Evolutionary conservation across 2,113 vertebrate species (phyloP), one percentile per base, ranked within the genome.

Genomic region (Dromaius novaehollandiae): DNA sequence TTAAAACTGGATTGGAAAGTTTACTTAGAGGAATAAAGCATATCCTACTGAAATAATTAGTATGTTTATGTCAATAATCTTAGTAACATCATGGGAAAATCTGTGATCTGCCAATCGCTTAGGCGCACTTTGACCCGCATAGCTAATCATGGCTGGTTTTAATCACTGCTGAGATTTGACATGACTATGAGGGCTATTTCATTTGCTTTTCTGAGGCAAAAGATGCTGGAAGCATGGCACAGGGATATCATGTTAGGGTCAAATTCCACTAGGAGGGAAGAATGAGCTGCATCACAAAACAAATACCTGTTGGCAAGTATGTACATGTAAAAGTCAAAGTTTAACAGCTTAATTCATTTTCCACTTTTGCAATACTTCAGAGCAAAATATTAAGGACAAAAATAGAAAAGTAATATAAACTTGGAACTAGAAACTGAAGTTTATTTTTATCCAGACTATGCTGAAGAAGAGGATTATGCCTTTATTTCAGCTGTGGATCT

Each of bases 321-420:
- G 58, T 44, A 51, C 76, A 60, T 75, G 17, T 44, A 64, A 93
- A 91, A 90, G 34, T 58, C 50, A 74, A 90, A 91, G 34, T 38
- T 44, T 86, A 94, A 90, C n/a, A 81, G 19, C 44, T 36, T 87
- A 83, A 93, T 91, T 96, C 24, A 65, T 95, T 84, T 96, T 93
- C 87, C 80, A 81, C 8, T 96, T 92, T 75, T 83, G 69, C 32
- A 89, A 64, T 75, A 80, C 38, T 81, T 74, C 79, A 85, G 76
- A 90, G 64, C 40, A 92, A 92, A 95, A 86, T 71, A 91, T 58
- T 88, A 88, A 79, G 51, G 92, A 93, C 61, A 86, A 95, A 97
- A 89, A 95, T 90, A 97, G 96, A 94, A 87, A 93, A 83, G 70
- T 69, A 82, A 71, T 71, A 90, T 93, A 94, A 95, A 92, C 93